Conservation (phyloP, 2,888 invertebrate genomes). For the Chymomyza procnemis region DNA sequence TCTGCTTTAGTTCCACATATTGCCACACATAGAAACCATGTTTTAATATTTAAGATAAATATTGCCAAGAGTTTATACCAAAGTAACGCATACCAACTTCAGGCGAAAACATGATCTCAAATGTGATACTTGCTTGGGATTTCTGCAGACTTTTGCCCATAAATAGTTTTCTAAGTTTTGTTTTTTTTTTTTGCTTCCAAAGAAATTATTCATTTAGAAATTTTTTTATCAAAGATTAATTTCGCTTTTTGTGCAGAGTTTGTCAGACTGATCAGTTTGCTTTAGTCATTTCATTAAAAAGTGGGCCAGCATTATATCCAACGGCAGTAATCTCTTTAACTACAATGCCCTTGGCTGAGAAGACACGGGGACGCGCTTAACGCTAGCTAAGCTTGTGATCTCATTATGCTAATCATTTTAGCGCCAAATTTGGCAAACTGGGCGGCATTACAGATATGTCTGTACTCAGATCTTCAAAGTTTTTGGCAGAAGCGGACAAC, state of each 20-base stretch:
- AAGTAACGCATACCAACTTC: neutral
- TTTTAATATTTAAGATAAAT: neutral
- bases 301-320: neutral
- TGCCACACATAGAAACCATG: too few relatives aligned
- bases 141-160: neutral
- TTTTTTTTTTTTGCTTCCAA: neutral
- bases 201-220: neutral
- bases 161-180: too few relatives aligned
- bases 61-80: neutral
- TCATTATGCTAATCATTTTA: neutral
- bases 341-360: neutral
- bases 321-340: neutral
- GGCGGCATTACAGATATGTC: neutral
- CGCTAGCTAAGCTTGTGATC: neutral
- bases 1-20: too few relatives aligned
- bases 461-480: neutral
- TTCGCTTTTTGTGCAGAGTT: constrained; percentile 3
- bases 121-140: neutral
- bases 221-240: constrained; percentile 2
- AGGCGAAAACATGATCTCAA: neutral
- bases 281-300: neutral
- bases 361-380: neutral
- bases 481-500: neutral
- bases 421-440: neutral
- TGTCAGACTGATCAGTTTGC: neutral